Base-by-base conservation (phyloP, 53 echinoderm and acorn worm genomes). In the Echinometra lucunter region DNA sequence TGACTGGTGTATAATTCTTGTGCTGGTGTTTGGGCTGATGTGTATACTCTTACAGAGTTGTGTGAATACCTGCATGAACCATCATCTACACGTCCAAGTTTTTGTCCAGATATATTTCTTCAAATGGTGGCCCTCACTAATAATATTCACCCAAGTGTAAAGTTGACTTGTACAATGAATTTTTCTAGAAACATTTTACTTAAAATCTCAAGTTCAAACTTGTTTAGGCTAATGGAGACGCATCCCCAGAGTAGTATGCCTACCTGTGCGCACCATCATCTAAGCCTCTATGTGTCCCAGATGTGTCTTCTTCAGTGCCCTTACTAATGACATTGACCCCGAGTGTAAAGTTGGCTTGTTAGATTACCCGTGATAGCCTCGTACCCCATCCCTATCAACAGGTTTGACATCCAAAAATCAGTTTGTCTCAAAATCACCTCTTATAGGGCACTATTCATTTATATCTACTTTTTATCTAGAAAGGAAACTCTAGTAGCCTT, bases 301-400 rank as follows among this genome's bases (percentile, higher is more conserved):
- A 85, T 85, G 85, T 85, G 85, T 49, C 13, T n/a, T 3, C 45
- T 47, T 85, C 25, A 30, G 10, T 85, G 49, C 85, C 85, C 85
- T 85, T 49, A 10, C n/a, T 85, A 85, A 85, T 85, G 85, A 85
- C 85, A 85, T 85, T 85, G 85, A 85, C 85, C 85, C 16, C 49
- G 28, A 9, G 0, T 13, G n/a, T 85, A 27, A 3, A 45, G 45
- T 47, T 85, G 44, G n/a, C 28, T n/a, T 85, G 49, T 85, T 28
- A 28, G 45, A 85, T 85, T 85, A 45, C 53, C 47, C 19, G 19
- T 21, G 49, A 85, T 49, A 85, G 42, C 38, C 38, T 78, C 78
- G 38, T 42, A 38, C 42, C 78, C 78, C 42, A 38, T 78, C 42
- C 38, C 78, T 78, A 21, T 78, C 42, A 78, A 6, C 19, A 12